A percentile compares a stretch with the other conserved stretches of the same genome.
Conservation (phyloP, 2,797 vertebrate species). For the Eulemur coronatus region DNA sequence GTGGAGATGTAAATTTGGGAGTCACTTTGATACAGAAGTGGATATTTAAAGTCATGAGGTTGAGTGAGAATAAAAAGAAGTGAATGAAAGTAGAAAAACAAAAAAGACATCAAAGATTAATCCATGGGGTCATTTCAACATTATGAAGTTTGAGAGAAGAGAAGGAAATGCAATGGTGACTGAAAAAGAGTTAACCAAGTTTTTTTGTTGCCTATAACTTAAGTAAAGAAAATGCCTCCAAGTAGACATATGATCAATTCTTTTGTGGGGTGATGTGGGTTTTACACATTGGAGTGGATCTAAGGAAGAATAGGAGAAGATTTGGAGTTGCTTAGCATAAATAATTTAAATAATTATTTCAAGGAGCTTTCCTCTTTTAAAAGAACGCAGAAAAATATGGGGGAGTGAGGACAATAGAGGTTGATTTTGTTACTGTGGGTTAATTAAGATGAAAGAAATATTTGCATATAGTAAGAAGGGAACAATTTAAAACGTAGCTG, state of each 20-base stretch:
- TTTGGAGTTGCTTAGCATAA: not conserved
- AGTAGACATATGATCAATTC: not conserved
- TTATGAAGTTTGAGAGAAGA: not conserved
- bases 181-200: not conserved
- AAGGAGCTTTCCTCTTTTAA: not conserved
- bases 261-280: not conserved
- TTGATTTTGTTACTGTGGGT: not conserved
- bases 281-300: not conserved
- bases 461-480: not conserved
- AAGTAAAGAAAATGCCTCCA: not conserved
- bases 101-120: not conserved
- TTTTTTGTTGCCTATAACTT: not conserved
- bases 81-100: not conserved
- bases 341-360: slow-evolving; percentile 9
- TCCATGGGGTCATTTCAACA: not conserved
- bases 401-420: not conserved
- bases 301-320: not conserved
- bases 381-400: not conserved
- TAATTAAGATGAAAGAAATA: not conserved
- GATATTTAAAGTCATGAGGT: not conserved
- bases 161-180: not conserved
- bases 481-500: not conserved
- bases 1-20: not conserved
- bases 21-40: not conserved
- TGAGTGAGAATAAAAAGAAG: not conserved